Evolutionary conservation across 2,113 vertebrate species (phyloP).

Genomic region (Taurulus bubalis): DNA sequence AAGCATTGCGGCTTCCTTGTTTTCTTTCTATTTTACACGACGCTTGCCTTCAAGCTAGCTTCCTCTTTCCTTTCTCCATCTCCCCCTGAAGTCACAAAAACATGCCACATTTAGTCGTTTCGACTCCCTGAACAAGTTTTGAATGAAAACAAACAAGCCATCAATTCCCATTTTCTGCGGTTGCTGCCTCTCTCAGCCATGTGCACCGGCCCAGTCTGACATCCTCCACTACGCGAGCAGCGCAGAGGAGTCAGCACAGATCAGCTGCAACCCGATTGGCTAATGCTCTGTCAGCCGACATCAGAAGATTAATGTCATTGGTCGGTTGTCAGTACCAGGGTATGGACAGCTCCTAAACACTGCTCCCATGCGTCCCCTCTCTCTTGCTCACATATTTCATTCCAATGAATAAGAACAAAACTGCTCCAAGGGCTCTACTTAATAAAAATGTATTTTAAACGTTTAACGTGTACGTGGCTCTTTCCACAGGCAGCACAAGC

Average conservation of each 20-base stretch:
- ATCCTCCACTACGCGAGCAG: conserved; percentile 62
- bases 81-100: neutral
- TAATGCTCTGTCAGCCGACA: conserved; percentile 93
- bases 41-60: neutral
- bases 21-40: neutral
- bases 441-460: neutral
- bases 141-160: conserved; percentile 10
- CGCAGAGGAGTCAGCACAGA: conserved; percentile 83
- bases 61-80: neutral
- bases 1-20: neutral
- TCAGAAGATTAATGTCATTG: conserved; percentile 93
- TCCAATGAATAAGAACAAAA: conserved; percentile 16
- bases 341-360: conserved; percentile 71
- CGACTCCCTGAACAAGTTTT: neutral
- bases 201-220: conserved; percentile 35
- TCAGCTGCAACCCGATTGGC: conserved; percentile 88
- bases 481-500: neutral
- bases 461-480: neutral
- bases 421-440: neutral
- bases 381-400: neutral
- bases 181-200: conserved; percentile 24
- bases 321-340: conserved; percentile 78
- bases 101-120: neutral
- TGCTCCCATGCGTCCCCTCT: conserved; percentile 38
- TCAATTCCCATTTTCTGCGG: conserved; percentile 2